Percentiles rank a stretch among this genome's conserved stretches.
These are phyloP conservation scores for Fistularia tabacaria DNA, from an alignment of 2,797 vertebrate genomes.

Conservation along the genomic window DNA sequence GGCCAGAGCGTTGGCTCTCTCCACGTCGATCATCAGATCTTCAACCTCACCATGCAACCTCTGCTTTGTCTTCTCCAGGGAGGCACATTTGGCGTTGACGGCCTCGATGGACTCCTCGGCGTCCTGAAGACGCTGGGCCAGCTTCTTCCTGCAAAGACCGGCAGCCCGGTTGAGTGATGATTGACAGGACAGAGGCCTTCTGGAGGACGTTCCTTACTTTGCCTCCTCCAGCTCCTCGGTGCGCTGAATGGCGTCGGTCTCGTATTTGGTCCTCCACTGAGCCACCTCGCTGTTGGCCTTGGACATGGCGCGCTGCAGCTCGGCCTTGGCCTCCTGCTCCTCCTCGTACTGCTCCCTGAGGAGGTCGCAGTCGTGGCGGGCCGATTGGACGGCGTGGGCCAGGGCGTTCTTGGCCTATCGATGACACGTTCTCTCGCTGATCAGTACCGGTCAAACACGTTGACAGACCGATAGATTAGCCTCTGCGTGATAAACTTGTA, in stretches of 20 bases:
- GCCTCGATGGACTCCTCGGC: slow-evolving; percentile 83
- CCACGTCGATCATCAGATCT: slow-evolving; percentile 83
- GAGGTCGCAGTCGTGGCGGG: slow-evolving; percentile 80
- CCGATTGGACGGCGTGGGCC: slow-evolving; percentile 77
- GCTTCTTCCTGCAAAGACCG: slow-evolving; percentile 75
- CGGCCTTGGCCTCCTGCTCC: slow-evolving; percentile 78
- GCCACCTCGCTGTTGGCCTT: slow-evolving; percentile 85
- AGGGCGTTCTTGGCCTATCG: slow-evolving; percentile 78
- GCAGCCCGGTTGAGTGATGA: not conserved
- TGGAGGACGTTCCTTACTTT: slow-evolving; percentile 58
- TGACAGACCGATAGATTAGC: not conserved
- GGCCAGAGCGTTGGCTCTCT: slow-evolving; percentile 78
- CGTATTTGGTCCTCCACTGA: slow-evolving; percentile 84
- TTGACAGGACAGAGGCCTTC: not conserved
- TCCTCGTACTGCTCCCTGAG: slow-evolving; percentile 82
- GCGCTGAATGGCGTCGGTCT: slow-evolving; percentile 83
- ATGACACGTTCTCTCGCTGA: not conserved
- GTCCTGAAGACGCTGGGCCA: slow-evolving; percentile 83
- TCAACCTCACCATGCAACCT: slow-evolving; percentile 82
- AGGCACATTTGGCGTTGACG: slow-evolving; percentile 83
- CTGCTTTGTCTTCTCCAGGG: slow-evolving; percentile 79
- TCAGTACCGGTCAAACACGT: not conserved
- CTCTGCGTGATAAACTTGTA: slow-evolving; percentile 29
- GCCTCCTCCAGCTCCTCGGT: slow-evolving; percentile 83
- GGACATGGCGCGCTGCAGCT: slow-evolving; percentile 80